These are phyloP conservation scores for Buphagus erythrorhynchus DNA, from an alignment of 2,797 vertebrate genomes.

Conservation along the genomic window DNA sequence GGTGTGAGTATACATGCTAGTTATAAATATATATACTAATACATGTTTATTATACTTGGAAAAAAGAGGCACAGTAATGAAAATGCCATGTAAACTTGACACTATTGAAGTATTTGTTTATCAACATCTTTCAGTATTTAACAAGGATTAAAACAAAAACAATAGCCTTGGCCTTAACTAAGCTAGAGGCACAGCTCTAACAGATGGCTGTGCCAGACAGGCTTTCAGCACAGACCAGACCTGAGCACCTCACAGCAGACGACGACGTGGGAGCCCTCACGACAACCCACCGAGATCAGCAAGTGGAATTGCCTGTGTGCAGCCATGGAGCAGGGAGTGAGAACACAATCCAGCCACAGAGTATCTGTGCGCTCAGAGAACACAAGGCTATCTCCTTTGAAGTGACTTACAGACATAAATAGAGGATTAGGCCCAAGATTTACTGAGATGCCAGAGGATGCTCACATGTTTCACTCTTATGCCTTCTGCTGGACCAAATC, in stretches of 20 bases:
- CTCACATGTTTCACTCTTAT: rapidly evolving
- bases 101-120: background rate
- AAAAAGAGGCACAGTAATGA: background rate
- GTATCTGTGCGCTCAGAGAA: background rate
- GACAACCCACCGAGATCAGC: rapidly evolving
- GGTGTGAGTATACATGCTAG: background rate
- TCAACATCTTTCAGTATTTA: background rate
- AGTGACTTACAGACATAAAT: rapidly evolving
- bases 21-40: background rate
- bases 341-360: background rate
- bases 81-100: background rate
- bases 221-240: background rate
- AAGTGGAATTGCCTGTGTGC: background rate
- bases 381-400: background rate
- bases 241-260: background rate
- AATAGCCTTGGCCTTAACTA: background rate
- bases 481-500: background rate
- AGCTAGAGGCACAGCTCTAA: background rate
- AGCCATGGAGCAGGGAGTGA: background rate
- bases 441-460: background rate
- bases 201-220: background rate
- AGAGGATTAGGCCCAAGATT: background rate
- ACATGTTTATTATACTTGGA: background rate
- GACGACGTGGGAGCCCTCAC: rapidly evolving
- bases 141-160: background rate